These are phyloP conservation scores for Ceratotherium simum DNA, from an alignment of 2,113 vertebrate genomes.

Conservation along the genomic window DNA sequence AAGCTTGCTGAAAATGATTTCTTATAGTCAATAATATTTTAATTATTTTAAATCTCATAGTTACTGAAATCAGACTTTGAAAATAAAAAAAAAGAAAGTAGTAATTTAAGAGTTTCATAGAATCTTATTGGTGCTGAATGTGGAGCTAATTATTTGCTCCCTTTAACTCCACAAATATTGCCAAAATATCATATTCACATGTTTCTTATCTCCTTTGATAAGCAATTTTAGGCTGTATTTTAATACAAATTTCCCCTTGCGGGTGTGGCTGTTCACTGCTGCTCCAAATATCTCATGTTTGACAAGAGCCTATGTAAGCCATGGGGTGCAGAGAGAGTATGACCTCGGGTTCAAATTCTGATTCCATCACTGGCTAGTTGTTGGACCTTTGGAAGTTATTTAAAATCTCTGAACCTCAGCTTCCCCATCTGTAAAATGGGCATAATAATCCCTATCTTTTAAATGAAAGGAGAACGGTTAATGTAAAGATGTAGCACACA, in stretches of 20 bases:
- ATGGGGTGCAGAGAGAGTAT: neutral
- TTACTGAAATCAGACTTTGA: constrained; percentile 19
- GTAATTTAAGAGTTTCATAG: constrained; percentile 39
- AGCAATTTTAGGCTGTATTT: neutral
- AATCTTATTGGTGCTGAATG: neutral
- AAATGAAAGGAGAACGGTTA: neutral
- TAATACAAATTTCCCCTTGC: neutral
- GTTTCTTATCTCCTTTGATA: neutral
- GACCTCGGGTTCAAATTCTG: neutral
- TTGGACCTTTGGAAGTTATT: neutral
- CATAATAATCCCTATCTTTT: neutral
- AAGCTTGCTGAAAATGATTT: constrained; percentile 44
- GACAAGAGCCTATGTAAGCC: neutral
- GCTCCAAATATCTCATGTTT: neutral
- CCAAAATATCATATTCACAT: neutral
- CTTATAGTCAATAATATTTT: constrained; percentile 28
- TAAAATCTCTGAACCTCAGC: neutral
- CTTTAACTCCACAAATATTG: neutral
- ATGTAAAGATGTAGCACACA: neutral
- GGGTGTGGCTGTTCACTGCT: neutral
- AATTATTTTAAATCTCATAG: constrained; percentile 35
- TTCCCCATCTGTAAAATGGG: neutral
- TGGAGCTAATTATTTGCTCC: neutral
- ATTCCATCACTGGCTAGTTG: neutral
- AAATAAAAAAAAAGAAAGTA: constrained; percentile 23